phyloP scores from a whole-genome alignment of 2,797 vertebrate genomes.

The Coregonus suidteri region DNA sequence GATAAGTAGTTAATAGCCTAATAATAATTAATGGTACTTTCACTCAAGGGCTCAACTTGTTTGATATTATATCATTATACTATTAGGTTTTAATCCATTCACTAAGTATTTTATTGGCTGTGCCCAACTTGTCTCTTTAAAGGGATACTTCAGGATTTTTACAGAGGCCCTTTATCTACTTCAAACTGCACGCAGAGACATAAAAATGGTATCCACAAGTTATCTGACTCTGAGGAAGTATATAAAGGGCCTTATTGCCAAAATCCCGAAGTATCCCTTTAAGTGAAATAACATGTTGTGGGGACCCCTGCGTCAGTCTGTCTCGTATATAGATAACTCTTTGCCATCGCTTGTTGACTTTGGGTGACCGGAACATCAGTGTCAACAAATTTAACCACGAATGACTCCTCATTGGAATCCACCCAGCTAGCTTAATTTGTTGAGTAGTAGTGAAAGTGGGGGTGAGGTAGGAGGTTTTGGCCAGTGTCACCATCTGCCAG shows the following conservation, averaged over 20 bases:
- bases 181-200: no score
- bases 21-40: not conserved
- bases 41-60: not conserved
- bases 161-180: no score
- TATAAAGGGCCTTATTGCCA: no score
- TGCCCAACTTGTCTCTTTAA: not conserved
- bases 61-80: not conserved
- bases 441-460: constrained; percentile 10
- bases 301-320: constrained; percentile 66
- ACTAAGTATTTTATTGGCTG: not conserved
- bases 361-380: constrained; percentile 58
- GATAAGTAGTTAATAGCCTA: not conserved
- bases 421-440: not conserved
- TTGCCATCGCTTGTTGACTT: constrained; percentile 58
- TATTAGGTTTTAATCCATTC: not conserved
- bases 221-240: no score
- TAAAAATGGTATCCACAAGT: no score
- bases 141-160: no score
- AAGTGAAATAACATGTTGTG: constrained; percentile 49
- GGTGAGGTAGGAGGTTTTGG: constrained; percentile 34
- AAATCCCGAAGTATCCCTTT: constrained; percentile 30
- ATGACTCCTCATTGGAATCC: constrained; percentile 40
- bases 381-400: constrained; percentile 69
- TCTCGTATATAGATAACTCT: constrained; percentile 75
- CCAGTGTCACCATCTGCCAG: constrained; percentile 29